These are phyloP conservation scores for Leucoraja erinaceus DNA, from an alignment of 2,113 vertebrate species.

Conservation along the genomic window DNA sequence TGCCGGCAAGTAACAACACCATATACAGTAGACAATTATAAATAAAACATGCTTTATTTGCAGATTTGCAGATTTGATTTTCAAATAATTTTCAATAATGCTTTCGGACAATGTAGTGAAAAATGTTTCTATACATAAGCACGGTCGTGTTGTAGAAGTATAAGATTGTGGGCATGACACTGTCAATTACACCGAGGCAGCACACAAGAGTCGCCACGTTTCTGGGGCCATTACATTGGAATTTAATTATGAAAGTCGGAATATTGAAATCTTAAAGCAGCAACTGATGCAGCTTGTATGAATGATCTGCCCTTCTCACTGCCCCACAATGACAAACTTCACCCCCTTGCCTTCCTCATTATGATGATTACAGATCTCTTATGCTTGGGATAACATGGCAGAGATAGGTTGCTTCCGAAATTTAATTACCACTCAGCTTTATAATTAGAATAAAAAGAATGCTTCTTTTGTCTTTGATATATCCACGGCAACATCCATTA, in stretches of 20 bases:
- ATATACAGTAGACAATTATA: too few relatives aligned
- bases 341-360: neutral
- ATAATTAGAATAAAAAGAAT: neutral
- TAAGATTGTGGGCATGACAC: too few relatives aligned
- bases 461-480: constrained; percentile 6
- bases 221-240: too few relatives aligned
- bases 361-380: neutral
- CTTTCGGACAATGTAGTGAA: too few relatives aligned
- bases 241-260: neutral
- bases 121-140: too few relatives aligned
- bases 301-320: neutral
- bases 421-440: constrained; percentile 17
- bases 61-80: too few relatives aligned
- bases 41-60: too few relatives aligned
- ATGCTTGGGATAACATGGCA: neutral
- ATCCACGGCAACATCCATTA: constrained; percentile 23
- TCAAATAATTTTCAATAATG: too few relatives aligned
- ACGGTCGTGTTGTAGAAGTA: too few relatives aligned
- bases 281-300: neutral
- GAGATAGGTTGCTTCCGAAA: neutral
- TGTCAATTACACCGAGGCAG: too few relatives aligned
- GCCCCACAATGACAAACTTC: neutral
- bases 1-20: too few relatives aligned
- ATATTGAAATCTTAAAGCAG: neutral
- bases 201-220: too few relatives aligned